These are phyloP conservation scores for Numenius phaeopus DNA, from an alignment of 2,797 vertebrate genomes.

Conservation along the genomic window DNA sequence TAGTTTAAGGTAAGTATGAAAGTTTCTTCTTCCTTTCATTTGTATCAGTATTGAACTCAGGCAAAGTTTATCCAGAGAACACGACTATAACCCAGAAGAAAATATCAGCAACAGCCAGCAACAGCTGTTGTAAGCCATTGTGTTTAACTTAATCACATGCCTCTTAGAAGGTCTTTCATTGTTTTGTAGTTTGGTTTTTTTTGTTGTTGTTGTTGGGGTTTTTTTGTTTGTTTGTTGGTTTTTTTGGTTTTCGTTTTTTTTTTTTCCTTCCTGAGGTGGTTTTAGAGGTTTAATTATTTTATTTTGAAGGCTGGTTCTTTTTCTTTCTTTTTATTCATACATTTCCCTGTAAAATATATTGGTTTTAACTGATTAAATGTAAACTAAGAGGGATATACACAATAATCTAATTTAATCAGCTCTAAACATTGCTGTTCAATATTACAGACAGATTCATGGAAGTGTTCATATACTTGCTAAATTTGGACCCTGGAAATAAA, in stretches of 20 bases:
- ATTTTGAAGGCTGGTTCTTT: not conserved
- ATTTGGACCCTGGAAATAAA: not conserved
- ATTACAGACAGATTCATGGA: not conserved
- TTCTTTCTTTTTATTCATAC: not conserved
- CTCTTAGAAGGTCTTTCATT: not conserved
- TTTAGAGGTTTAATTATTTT: not conserved
- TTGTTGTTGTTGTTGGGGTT: not conserved
- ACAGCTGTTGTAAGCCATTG: not conserved
- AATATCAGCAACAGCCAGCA: not conserved
- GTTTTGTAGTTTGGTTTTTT: not conserved
- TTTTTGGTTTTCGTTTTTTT: too few species aligned
- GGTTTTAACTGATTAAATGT: not conserved
- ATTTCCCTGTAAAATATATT: not conserved
- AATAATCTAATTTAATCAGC: not conserved
- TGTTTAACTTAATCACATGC: not conserved
- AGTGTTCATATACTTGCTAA: not conserved
- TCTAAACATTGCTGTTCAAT: not conserved
- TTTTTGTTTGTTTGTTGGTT: not conserved
- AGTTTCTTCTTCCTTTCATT: not conserved
- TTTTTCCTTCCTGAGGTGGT: not conserved
- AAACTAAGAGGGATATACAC: not conserved
- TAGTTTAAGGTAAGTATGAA: not conserved
- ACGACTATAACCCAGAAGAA: not conserved
- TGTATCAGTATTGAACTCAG: not conserved
- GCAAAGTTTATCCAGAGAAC: not conserved